These are phyloP conservation scores for Thunnus maccoyii DNA, from an alignment of 2,113 vertebrate genomes.

Conservation along the genomic window DNA sequence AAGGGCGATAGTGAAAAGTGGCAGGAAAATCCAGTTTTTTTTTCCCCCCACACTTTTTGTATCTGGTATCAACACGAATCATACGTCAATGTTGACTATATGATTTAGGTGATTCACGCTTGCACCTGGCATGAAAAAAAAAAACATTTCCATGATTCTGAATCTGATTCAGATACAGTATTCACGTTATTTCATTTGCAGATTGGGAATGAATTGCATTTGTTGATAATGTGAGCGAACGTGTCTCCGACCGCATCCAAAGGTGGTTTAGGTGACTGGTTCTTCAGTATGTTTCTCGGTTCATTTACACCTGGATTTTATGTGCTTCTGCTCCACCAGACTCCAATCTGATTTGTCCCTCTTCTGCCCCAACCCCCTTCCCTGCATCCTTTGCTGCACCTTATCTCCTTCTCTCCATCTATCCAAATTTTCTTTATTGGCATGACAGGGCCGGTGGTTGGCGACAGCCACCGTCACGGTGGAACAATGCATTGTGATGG, in stretches of 20 bases:
- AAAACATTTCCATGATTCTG: not conserved
- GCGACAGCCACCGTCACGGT: slow-evolving; percentile 74
- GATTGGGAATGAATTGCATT: not conserved
- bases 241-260: not conserved
- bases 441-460: slow-evolving; percentile 71
- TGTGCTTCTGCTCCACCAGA: slow-evolving; percentile 56
- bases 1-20: not conserved
- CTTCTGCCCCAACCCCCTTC: slow-evolving; percentile 2
- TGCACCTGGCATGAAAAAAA: slow-evolving; percentile 28
- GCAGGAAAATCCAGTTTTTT: not conserved
- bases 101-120: slow-evolving; percentile 17
- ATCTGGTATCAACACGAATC: not conserved
- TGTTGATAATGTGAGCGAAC: slow-evolving; percentile 17
- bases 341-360: slow-evolving; percentile 59
- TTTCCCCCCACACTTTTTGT: too few species aligned
- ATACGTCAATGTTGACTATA: not conserved
- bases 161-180: slow-evolving; percentile 4
- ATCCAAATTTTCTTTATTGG: slow-evolving; percentile 84
- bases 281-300: slow-evolving; percentile 21
- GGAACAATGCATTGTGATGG: slow-evolving; percentile 80
- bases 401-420: slow-evolving; percentile 80
- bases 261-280: not conserved
- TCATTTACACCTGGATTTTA: slow-evolving; percentile 59
- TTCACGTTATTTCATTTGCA: slow-evolving; percentile 1
- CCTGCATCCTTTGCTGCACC: slow-evolving; percentile 75